phyloP scores from a whole-genome alignment of 2,113 vertebrate species.

The Asarcornis scutulata region DNA sequence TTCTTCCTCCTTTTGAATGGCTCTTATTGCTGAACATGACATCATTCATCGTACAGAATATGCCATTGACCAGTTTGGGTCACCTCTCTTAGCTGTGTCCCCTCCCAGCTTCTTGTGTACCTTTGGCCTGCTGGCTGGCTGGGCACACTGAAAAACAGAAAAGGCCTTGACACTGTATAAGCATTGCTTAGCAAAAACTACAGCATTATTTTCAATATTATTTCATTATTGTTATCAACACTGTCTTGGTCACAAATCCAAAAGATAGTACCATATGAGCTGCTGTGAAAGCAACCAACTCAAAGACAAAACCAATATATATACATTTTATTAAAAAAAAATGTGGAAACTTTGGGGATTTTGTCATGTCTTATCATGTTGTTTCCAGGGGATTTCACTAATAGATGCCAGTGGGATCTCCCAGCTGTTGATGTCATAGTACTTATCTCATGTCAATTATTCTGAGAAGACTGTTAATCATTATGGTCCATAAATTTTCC shows the following conservation, averaged over 20 bases:
- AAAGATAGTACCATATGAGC: neutral
- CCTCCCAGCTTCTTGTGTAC: fast-evolving
- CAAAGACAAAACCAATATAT: neutral
- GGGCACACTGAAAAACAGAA: neutral
- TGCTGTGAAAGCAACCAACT: neutral
- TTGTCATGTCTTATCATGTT: neutral
- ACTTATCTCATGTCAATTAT: neutral
- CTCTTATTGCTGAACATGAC: neutral
- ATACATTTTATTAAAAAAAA: neutral
- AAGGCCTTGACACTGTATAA: neutral
- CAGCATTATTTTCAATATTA: neutral
- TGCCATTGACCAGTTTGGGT: neutral
- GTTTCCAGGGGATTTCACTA: neutral
- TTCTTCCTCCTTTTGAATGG: neutral
- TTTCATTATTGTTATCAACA: neutral
- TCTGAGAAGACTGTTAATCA: neutral
- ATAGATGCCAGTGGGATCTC: neutral
- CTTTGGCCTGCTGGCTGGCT: neutral
- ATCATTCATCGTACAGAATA: fast-evolving
- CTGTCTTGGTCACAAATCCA: neutral
- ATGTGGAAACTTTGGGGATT: neutral
- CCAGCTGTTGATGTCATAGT: neutral
- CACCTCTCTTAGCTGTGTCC: neutral
- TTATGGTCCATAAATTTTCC: neutral
- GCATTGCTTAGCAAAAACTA: neutral